A percentile compares a stretch with the other conserved stretches of the same genome.
Evolutionary conservation across 2,888 invertebrate genomes (phyloP).

Genomic region (Platypus cylindrus): DNA sequence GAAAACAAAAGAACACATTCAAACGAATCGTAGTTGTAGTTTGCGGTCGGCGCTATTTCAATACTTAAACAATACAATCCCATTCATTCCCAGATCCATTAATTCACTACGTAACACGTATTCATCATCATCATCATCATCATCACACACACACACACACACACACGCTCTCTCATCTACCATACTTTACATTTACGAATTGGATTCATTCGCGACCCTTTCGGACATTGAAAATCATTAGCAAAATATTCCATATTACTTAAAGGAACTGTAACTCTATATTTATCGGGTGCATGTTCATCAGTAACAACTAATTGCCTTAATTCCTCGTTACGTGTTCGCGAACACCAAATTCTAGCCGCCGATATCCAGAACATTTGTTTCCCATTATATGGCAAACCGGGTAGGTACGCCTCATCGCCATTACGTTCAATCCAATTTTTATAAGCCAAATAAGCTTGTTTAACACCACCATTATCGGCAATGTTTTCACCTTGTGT

Average conservation of each 20-base stretch:
- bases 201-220: conserved; percentile 49
- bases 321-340: conserved; percentile 30
- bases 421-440: conserved; percentile 29
- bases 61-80: no score
- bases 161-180: conserved; percentile 31
- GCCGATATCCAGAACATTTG: conserved; percentile 48
- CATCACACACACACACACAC: no score
- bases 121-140: no score
- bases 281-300: conserved; percentile 38
- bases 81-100: no score
- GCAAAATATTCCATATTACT: conserved; percentile 48
- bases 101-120: no score
- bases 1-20: no score
- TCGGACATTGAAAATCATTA: conserved; percentile 46
- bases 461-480: conserved; percentile 87
- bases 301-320: conserved; percentile 30
- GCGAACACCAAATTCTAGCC: conserved; percentile 48
- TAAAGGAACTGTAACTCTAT: conserved; percentile 47
- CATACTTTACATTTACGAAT: conserved; percentile 47
- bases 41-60: no score
- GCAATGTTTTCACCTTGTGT: conserved; percentile 93
- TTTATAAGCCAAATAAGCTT: conserved; percentile 49
- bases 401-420: conserved; percentile 28
- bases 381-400: conserved; percentile 30
- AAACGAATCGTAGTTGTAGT: no score